phyloP scores from a whole-genome alignment of 2,888 invertebrate genomes.

The Cryptops parisi region DNA sequence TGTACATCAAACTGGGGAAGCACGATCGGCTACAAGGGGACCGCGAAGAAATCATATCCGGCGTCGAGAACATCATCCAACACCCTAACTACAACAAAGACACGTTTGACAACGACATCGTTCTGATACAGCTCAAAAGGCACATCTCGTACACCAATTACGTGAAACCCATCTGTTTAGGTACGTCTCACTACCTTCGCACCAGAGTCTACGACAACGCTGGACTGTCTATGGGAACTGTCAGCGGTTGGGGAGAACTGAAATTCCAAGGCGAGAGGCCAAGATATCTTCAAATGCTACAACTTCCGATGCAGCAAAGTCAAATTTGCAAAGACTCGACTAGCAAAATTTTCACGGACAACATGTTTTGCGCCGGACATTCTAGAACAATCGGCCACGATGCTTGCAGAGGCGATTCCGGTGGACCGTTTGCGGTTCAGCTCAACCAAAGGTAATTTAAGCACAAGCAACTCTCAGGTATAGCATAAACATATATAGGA shows the following conservation, averaged over 20 bases:
- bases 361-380: conserved; percentile 26
- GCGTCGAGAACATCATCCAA: conserved; percentile 20
- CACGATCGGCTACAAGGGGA: conserved; percentile 20
- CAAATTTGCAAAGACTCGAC: conserved; percentile 21
- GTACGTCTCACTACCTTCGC: conserved; percentile 12
- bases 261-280: conserved; percentile 21
- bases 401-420: conserved; percentile 25
- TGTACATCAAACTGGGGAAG: conserved; percentile 23
- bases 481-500: too few species aligned
- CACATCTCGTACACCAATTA: conserved; percentile 22
- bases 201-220: conserved; percentile 1
- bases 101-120: conserved; percentile 25
- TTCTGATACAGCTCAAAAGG: conserved; percentile 20
- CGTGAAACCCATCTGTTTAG: conserved; percentile 23
- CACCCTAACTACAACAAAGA: conserved; percentile 20
- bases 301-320: conserved; percentile 22
- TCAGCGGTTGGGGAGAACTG: conserved; percentile 2
- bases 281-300: conserved; percentile 20
- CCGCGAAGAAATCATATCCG: conserved; percentile 20
- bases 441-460: too few species aligned
- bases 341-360: conserved; percentile 20
- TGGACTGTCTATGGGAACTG: conserved; percentile 15
- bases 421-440: conserved; percentile 24
- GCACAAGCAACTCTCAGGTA: too few species aligned
- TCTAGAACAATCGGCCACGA: conserved; percentile 22